Evolutionary conservation across 2,113 vertebrate genomes (phyloP).

Genomic region (Actenoides lindsayi): DNA sequence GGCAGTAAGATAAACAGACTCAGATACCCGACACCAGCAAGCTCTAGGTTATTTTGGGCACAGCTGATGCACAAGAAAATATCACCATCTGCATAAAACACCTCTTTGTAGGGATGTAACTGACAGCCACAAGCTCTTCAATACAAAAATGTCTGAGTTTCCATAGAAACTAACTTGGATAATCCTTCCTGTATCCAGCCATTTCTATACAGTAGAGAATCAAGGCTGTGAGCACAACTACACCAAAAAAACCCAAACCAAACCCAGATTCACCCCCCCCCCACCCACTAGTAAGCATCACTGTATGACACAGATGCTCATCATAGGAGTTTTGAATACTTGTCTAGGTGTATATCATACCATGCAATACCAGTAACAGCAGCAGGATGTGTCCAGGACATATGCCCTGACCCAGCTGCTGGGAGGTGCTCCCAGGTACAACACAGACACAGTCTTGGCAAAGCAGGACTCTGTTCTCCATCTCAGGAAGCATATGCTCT

Average conservation of each 20-base stretch:
- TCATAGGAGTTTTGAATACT: neutral
- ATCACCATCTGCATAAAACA: slow-evolving; percentile 13
- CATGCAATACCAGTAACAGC: neutral
- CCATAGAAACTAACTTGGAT: slow-evolving; percentile 55
- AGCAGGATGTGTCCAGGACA: neutral
- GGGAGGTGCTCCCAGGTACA: neutral
- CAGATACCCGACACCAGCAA: slow-evolving; percentile 32
- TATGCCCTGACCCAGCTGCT: neutral
- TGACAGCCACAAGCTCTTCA: neutral
- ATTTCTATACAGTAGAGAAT: neutral
- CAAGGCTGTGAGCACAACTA: neutral
- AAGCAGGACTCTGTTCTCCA: neutral
- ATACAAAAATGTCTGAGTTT: slow-evolving; percentile 40
- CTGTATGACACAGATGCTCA: neutral
- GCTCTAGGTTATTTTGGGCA: slow-evolving; percentile 44
- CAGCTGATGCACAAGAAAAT: slow-evolving; percentile 37
- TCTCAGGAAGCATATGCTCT: neutral
- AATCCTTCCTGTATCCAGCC: slow-evolving; percentile 10
- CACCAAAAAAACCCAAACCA: neutral
- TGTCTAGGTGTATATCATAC: neutral
- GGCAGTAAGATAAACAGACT: slow-evolving; percentile 15
- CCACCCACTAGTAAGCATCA: neutral
- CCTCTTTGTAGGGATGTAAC: slow-evolving; percentile 15
- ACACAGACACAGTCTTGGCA: neutral
- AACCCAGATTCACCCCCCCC: neutral